Conservation (phyloP, 2,113 vertebrate genomes). For the Upupa epops region DNA sequence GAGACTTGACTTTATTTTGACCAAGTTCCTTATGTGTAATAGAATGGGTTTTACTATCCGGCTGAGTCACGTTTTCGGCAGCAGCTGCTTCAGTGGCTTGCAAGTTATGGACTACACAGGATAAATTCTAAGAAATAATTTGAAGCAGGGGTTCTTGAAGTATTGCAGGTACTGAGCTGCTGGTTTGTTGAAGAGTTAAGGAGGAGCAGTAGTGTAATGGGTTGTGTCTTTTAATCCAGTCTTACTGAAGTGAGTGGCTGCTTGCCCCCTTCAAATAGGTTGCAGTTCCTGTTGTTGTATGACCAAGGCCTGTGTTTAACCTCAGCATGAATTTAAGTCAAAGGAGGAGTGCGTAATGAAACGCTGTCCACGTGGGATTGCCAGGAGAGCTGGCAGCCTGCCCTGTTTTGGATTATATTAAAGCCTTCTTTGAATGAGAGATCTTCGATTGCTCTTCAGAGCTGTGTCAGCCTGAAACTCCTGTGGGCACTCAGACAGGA, state of each 20-base stretch:
- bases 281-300: not conserved
- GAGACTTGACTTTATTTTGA: not conserved
- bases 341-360: not conserved
- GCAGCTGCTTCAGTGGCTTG: not conserved
- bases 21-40: too few relatives aligned
- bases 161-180: accelerated
- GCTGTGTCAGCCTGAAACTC: not conserved
- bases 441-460: not conserved
- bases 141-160: not conserved
- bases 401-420: not conserved
- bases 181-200: not conserved
- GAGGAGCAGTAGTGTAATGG: not conserved
- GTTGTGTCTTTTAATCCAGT: not conserved
- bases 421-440: not conserved
- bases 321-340: not conserved
- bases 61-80: not conserved
- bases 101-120: not conserved
- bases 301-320: not conserved
- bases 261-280: not conserved
- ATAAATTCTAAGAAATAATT: not conserved
- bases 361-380: not conserved
- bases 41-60: accelerated
- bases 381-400: not conserved
- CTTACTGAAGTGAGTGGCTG: not conserved
- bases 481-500: not conserved